Base-by-base conservation (phyloP, 2,797 vertebrate species). In the Pantherophis alleghaniensis region DNA sequence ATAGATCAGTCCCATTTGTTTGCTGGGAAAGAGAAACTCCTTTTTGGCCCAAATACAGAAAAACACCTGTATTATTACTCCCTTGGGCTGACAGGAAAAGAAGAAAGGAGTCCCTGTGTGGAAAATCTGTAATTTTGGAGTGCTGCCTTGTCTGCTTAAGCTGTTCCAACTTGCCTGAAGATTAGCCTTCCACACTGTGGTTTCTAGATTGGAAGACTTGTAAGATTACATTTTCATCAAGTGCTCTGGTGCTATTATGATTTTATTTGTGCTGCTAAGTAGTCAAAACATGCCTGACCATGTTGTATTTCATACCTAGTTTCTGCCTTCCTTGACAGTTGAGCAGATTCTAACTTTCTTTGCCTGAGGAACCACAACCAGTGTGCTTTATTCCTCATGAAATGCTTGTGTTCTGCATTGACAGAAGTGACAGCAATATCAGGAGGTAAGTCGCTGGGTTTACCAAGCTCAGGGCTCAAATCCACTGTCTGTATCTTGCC, bases 271-370 rank as follows among this genome's bases (percentile, higher is more conserved):
- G 26, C 16, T 92, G 93, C 53, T 94, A 95, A 56, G 92, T 87
- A 91, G 92, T 66, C 93, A 24, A 94, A 94, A 93, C 92, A 91
- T 95, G 92, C 92, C 83, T 55, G 42, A 26, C 87, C 56, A 13
- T 61, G 16, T 83, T 91, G 37, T 83, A 91, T 91, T 92, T 94
- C 94, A 95, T 96, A 94, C 95, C 96, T 94, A 96, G 93, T 93
- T 87, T 93, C 61, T 94, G 86, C 51, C 93, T 95, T 90, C 93
- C 94, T 95, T 97, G 95, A 94, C 95, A 95, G 95, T 95, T 93
- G 93, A 92, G 90, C 66, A 74, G 14, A 74, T 37, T 74, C 66
- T 94, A 94, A 90, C 96, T 97, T 96, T 96, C 61, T 97, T 91
- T 94, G 92, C 95, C 94, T 90, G 51, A 90, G 89, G 83, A 95